phyloP scores from a whole-genome alignment of 2,888 invertebrate species.

The Podotricha telesiphe region DNA sequence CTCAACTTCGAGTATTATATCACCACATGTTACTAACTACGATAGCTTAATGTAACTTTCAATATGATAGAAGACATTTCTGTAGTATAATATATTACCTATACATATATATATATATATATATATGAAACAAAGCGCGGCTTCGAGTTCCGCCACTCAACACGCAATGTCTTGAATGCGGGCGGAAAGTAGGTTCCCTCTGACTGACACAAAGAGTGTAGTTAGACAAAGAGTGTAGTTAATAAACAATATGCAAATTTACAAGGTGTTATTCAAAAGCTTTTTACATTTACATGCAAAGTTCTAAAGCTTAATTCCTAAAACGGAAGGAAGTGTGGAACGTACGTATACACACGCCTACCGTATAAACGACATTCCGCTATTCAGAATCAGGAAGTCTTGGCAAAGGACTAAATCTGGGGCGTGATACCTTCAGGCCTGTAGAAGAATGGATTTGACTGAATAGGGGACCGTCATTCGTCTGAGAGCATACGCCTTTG shows the following conservation, averaged over 20 bases:
- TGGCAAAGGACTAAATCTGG: constrained; percentile 21
- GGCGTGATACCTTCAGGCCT: constrained; percentile 15
- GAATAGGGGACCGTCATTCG: constrained; percentile 16
- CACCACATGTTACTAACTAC: no score
- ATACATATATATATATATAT: no score
- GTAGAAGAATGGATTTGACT: constrained; percentile 17
- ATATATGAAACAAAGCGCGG: no score
- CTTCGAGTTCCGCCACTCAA: no score
- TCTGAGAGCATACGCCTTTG: constrained; percentile 4
- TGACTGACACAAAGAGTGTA: no score
- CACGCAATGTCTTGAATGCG: no score
- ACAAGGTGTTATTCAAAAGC: not conserved
- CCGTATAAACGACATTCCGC: constrained; percentile 15
- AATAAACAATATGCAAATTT: not conserved
- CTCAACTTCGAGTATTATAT: no score
- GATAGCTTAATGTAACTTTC: no score
- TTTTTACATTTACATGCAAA: not conserved
- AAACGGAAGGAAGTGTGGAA: constrained; percentile 17
- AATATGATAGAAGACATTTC: no score
- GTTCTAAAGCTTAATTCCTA: not conserved
- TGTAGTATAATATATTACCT: no score
- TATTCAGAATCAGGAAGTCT: constrained; percentile 16
- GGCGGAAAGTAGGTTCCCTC: no score
- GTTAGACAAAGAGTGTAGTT: no score
- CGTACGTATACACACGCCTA: not conserved